Percentiles rank a stretch among this genome's conserved stretches.
phyloP scores from a whole-genome alignment of 2,888 invertebrate genomes.

The Pterobdella sp. region DNA sequence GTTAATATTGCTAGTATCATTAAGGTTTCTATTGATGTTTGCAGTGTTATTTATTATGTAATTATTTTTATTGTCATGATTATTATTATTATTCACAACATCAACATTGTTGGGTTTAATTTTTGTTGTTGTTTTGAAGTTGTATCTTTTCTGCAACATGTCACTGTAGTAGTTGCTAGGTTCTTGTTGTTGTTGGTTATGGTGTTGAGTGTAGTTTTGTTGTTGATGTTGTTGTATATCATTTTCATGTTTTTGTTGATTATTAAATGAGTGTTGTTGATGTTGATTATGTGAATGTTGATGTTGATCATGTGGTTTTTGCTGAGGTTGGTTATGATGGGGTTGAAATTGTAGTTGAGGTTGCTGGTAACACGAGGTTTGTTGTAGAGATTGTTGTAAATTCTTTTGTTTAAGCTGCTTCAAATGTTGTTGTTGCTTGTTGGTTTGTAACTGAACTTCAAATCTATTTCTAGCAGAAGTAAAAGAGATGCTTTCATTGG shows the following conservation, averaged over 20 bases:
- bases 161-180: slow-evolving; percentile 7
- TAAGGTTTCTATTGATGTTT: too few relatives aligned
- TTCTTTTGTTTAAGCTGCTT: neutral
- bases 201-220: neutral
- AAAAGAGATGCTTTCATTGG: neutral
- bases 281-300: neutral
- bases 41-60: too few relatives aligned
- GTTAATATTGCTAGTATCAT: too few relatives aligned
- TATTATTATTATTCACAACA: neutral
- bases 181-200: neutral
- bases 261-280: neutral
- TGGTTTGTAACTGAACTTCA: slow-evolving; percentile 3
- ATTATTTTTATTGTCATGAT: slow-evolving; percentile 7
- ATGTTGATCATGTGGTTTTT: neutral
- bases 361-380: neutral
- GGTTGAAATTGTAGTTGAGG: neutral
- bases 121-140: neutral
- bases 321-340: neutral
- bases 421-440: neutral
- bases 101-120: neutral
- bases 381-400: slow-evolving; percentile 3
- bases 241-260: neutral
- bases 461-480: neutral
- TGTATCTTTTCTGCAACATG: neutral
- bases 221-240: neutral